Evolutionary conservation across 2,113 vertebrate species (phyloP), one percentile per base, ranked within the genome.

Genomic region (Aspiorhynchus laticeps): DNA sequence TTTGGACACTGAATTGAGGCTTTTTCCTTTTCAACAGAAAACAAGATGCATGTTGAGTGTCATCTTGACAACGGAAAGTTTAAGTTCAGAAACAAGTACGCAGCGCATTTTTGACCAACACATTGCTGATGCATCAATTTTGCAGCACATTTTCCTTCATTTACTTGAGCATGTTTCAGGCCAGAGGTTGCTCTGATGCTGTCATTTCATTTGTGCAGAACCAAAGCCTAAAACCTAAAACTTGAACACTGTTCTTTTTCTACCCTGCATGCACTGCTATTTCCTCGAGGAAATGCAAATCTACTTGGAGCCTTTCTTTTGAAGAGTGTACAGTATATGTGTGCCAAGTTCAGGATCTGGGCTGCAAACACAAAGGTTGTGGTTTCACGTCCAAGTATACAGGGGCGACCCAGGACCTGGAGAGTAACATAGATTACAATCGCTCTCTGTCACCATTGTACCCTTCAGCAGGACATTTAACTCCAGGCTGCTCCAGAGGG

Each of bases 401-500:
- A 31, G 80, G 43, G 80, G 63, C 43, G 81, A 83, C 81, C 81
- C 81, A 24, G 28, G 43, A 82, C 43, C 43, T n/a, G 81, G 24
- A 80, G 36, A 69, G 63, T 33, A 83, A 69, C 41, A 83, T 24
- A 31, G 41, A 48, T 69, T 71, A 83, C 81, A 83, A 83, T 83
- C 43, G 21, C 65, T 83, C 81, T 71, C 43, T 83, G 81, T 83
- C 81, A 83, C 63, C 81, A 48, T 51, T 83, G 46, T 41, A 26
- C 65, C 83, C 46, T 26, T 84, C 48, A 84, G 21, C 83, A 41
- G 8, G 83, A 84, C 83, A 84, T 84, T 84, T 84, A 84, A 84
- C 83, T 84, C 83, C 83, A 53, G 48, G 83, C 31, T 11, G 69
- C 67, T 84, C 83, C 83, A 33, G 21, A 21, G 83, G 83, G 83